Evolutionary conservation across 2,888 invertebrate genomes (phyloP), one percentile per base, ranked within the genome.

Genomic region (Anaspis maculata): DNA sequence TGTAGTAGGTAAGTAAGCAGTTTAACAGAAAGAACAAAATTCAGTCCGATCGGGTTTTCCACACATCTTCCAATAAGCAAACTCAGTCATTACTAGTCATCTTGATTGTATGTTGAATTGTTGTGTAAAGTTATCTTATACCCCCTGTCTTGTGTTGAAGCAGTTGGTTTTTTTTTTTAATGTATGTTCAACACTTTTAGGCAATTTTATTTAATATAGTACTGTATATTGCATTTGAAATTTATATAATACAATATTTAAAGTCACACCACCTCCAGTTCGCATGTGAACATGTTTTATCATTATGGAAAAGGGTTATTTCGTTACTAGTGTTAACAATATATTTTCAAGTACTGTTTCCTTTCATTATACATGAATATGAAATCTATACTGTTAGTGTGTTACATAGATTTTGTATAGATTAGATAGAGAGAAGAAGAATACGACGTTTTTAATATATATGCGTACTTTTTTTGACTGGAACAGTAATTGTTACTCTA

Each of bases 61-160:
- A n/a, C n/a, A n/a, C n/a, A 39, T 42, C 44, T 45, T 44, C 45
- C 46, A 46, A 26, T 35, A 34, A 25, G 25, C 34, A 26, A 47
- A 57, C 59, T 59, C 61, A 55, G 59, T 59, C 59, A 56, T 51
- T 61, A 61, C 64, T 64, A 64, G 64, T 64, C 64, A 64, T 62
- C 60, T 62, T 56, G 50, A 55, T 54, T 61, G 53, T 61, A 61
- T 59, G 57, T 61, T 60, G 58, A 59, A 54, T 59, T 59, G 56
- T 62, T 61, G 59, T 60, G 51, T 59, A 56, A 57, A 59, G 51
- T 57, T 55, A 49, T 45, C 43, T 51, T 24, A 9, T 5, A 5
- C 49, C 49, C 37, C 49, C 44, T 51, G 42, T 33, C 37, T 32
- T 32, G 14, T 35, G 39, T 39, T 39, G 39, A 32, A 32, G 32